phyloP scores from a whole-genome alignment of 2,113 vertebrate genomes.

The Ciconia maguari region DNA sequence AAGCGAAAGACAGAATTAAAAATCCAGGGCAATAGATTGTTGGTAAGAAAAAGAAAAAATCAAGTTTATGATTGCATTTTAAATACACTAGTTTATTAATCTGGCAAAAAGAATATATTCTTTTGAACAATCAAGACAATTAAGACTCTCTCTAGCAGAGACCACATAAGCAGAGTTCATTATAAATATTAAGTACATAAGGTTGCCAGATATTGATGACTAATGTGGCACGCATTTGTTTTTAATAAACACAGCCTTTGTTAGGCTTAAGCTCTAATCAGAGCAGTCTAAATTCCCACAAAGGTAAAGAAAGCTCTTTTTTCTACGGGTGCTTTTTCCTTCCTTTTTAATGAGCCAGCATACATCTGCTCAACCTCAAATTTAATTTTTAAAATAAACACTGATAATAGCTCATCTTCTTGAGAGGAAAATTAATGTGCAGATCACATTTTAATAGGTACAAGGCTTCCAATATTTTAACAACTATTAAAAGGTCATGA shows the following conservation, averaged over 20 bases:
- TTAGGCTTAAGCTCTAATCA: not conserved
- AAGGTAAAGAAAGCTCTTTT: not conserved
- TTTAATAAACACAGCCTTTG: not conserved
- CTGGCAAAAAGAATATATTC: not conserved
- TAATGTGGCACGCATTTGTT: not conserved
- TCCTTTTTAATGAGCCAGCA: not conserved
- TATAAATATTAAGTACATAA: not conserved
- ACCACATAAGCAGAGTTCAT: not conserved
- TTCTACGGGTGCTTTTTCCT: not conserved
- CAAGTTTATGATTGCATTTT: not conserved
- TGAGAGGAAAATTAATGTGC: not conserved
- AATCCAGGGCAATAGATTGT: not conserved
- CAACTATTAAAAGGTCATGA: not conserved
- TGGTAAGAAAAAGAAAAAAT: not conserved
- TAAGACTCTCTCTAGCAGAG: not conserved
- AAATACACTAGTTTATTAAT: not conserved
- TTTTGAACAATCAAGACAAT: not conserved
- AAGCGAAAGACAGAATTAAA: not conserved
- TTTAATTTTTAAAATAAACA: not conserved
- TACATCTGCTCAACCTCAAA: not conserved
- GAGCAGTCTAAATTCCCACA: not conserved
- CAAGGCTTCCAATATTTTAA: not conserved
- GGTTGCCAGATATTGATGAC: not conserved
- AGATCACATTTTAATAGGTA: not conserved
- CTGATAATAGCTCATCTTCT: not conserved